Conservation (phyloP, 2,888 invertebrate genomes). For the Cephus pulcher region DNA sequence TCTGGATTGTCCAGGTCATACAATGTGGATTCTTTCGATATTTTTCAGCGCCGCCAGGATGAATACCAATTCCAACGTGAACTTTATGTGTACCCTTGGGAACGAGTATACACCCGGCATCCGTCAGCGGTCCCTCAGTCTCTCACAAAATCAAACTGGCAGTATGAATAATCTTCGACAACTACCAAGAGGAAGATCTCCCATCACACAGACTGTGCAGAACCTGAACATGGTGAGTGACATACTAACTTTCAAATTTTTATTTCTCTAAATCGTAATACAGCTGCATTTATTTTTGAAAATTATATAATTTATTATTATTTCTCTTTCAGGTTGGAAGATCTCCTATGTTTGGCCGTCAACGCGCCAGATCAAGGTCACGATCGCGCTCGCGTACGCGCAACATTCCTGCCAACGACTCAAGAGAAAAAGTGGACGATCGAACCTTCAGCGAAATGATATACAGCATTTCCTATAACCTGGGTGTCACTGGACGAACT, state of each 20-base stretch:
- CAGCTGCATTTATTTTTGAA: not conserved
- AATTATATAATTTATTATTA: not conserved
- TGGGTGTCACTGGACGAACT: conserved; percentile 60
- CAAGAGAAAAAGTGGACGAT: conserved; percentile 50
- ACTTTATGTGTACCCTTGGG: conserved; percentile 54
- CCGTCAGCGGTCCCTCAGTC: conserved; percentile 46
- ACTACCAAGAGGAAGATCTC: conserved; percentile 54
- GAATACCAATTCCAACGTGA: conserved; percentile 48
- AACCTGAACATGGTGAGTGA: conserved; percentile 44
- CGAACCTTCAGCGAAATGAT: conserved; percentile 60
- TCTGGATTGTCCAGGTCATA: not conserved
- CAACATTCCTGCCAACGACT: conserved; percentile 37
- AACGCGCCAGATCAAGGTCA: conserved; percentile 50
- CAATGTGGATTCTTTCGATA: not conserved
- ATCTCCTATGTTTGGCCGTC: conserved; percentile 41
- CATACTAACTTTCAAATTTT: not conserved
- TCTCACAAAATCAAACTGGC: conserved; percentile 37
- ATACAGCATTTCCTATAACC: conserved; percentile 55
- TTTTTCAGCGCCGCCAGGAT: conserved; percentile 50
- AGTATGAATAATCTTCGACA: conserved; percentile 38
- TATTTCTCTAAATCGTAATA: not conserved
- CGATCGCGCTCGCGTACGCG: conserved; percentile 57
- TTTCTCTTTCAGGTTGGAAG: conserved; percentile 33
- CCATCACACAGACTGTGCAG: conserved; percentile 52
- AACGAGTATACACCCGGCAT: conserved; percentile 34